Base-by-base conservation (phyloP, 1,140 invertebrate species). In the Zaprionus ornatus region DNA sequence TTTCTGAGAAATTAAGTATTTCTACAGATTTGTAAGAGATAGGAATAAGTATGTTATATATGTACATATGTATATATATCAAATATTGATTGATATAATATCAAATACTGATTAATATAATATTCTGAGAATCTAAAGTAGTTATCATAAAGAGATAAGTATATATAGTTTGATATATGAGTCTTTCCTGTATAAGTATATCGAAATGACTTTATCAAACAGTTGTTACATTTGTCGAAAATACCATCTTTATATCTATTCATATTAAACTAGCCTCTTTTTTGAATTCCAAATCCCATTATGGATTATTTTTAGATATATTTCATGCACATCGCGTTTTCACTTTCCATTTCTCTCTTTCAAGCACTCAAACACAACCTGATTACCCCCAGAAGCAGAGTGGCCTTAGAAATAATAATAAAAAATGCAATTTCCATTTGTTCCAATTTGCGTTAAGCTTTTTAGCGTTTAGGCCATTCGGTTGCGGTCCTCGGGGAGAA, bases 351-450 rank as follows among this genome's bases (percentile, higher is more conserved):
- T 50, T 50, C 45, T 13, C 45, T 45, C 9, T 45, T 3, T 17
- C 40, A 10, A 45, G 40, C 40, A 45, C 40, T 45, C 40, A 10
- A 45, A 45, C 9, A 45, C 17, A 45, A 45, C n/a, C 40, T 45
- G 40, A 45, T 45, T 45, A 45, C n/a, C 40, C 40, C n/a, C 40
- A n/a, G 2, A 45, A 17, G 2, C n/a, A n/a, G 40, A 17, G n/a
- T 45, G 6, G 45, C 45, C 45, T 23, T 1, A 50, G 10, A 50
- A 50, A 23, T 50, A 12, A 50, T 50, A 21, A 71, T 42, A 55
- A 45, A 63, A 75, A 80, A 86, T 76, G 50, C 71, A 78, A 87
- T 87, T 84, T 88, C 56, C 77, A 88, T 87, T 88, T 80, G 69
- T 84, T 67, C 54, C 79, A 83, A 80, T 88, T 88, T 74, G 57